Base-by-base conservation (phyloP, 2,113 vertebrate species). In the Chascanopsetta lugubris region DNA sequence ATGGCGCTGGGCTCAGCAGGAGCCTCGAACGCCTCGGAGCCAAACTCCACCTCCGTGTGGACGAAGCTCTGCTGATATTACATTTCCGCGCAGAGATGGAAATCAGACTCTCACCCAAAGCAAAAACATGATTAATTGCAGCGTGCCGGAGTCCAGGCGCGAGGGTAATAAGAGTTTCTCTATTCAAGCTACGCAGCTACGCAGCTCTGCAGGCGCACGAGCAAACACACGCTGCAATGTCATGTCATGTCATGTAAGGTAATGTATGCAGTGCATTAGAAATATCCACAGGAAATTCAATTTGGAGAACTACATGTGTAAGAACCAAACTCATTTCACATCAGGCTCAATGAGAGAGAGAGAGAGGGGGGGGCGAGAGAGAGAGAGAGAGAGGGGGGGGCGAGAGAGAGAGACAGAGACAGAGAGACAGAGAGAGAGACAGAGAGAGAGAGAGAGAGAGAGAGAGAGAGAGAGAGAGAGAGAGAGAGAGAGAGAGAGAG, bases 71-170 rank as follows among this genome's bases (percentile, higher is more conserved):
- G 55, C 84, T 77, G 75, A 80, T 85, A 86, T 85, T 78, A 85
- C 83, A 79, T 75, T 85, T 83, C 79, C 71, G 75, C 36, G 78
- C 73, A 34, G 81, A 87, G 77, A 89, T 87, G 82, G 75, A 84
- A 89, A 91, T 91, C 85, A 85, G 86, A 87, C 89, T 92, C 83
- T 89, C 84, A 90, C 88, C 89, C 75, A 80, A 80, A 91, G 89
- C 85, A 80, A 87, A 88, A 90, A 87, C 79, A 87, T 87, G 89
- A 91, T 90, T 88, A 91, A 91, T 91, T 88, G 84, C 87, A 80
- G 72, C 40, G 66, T 58, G 62, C 70, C 80, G 50, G 51, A 77
- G 85, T 89, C 73, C 72, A 86, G 78, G 80, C 86, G 9, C 57
- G 60, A 67, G 72, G 75, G 83, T 90, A 88, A 87, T 87, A 86